Evolutionary conservation across 1,140 invertebrate species (phyloP), one percentile per base, ranked within the genome.

Genomic region (Dolichoris vasculosae): DNA sequence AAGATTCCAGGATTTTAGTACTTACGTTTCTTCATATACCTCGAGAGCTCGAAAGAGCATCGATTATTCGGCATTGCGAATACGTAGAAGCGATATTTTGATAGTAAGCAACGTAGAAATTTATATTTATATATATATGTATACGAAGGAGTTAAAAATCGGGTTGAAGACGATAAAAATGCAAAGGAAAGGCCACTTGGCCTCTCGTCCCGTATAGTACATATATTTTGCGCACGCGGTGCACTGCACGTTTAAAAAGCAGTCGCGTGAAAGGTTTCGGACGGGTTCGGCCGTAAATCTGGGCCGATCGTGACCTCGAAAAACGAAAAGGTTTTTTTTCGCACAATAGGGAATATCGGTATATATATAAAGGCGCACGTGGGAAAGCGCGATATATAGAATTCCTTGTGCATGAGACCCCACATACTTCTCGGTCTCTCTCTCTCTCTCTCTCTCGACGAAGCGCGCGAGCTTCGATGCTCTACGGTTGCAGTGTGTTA

Each of bases 341-440:
- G 80, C 80, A 77, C 84, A 76, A 82, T 82, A 63, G 84, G 55
- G 55, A 75, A 86, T 77, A 82, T 81, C 64, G 69, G 59, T 32
- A 51, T 69, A 67, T 23, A 83, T 77, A 81, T 67, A 77, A 85
- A 86, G 76, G 85, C 85, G 85, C 85, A 86, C 85, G 85, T 86
- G 85, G 85, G 85, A 86, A 86, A 86, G 76, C 80, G 64, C 85
- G 81, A 86, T 86, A 86, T 86, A 86, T 86, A 83, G 85, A 86
- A 86, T 83, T 78, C 83, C 64, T 79, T 63, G 83, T 78, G 64
- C 83, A 84, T 80, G 67, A 79, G 75, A 46, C 75, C 76, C 63
- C 83, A 69, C 76, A 81, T 73, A 81, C 64, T 79, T 80, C 48
- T 40, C 38, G 23, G 30, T 73, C 51, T n/a, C 55, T 32, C 15